Conservation (phyloP, 2,888 invertebrate genomes). For the Acleris literana region DNA sequence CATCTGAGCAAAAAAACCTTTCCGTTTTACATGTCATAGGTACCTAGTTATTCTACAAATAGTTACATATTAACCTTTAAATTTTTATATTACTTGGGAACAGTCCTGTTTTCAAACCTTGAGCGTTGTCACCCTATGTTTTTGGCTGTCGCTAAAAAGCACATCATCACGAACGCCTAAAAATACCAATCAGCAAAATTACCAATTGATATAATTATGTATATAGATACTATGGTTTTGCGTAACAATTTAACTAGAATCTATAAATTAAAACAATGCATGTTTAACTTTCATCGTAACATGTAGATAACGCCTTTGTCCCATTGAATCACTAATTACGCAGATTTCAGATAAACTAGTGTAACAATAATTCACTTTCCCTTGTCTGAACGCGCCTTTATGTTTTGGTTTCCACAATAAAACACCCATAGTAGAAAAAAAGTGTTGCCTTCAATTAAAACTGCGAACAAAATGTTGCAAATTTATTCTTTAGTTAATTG, state of each 20-base stretch:
- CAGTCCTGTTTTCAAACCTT: too few relatives aligned
- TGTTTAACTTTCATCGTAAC: slow-evolving; percentile 29
- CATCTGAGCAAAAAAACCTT: neutral
- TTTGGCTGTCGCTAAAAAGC: neutral
- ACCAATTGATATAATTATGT: neutral
- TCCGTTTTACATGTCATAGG: too few relatives aligned
- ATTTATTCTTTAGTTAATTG: slow-evolving; percentile 15
- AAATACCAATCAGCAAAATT: neutral
- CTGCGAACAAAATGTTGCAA: slow-evolving; percentile 22
- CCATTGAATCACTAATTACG: slow-evolving; percentile 32
- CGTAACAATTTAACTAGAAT: slow-evolving; percentile 16
- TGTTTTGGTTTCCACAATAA: slow-evolving; percentile 38
- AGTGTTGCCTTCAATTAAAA: slow-evolving; percentile 9
- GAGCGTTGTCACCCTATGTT: neutral
- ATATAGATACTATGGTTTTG: slow-evolving; percentile 4
- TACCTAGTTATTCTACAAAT: too few relatives aligned
- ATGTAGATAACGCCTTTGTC: slow-evolving; percentile 27
- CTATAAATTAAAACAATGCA: slow-evolving; percentile 28
- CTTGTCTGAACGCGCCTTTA: slow-evolving; percentile 15
- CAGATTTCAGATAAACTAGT: slow-evolving; percentile 34
- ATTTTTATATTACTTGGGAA: too few relatives aligned
- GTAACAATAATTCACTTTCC: slow-evolving; percentile 38
- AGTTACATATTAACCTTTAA: too few relatives aligned
- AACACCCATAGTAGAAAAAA: slow-evolving; percentile 12
- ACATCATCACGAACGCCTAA: neutral